Evolutionary conservation across 2,888 invertebrate species (phyloP).

Genomic region (Agapetus fuscipes): DNA sequence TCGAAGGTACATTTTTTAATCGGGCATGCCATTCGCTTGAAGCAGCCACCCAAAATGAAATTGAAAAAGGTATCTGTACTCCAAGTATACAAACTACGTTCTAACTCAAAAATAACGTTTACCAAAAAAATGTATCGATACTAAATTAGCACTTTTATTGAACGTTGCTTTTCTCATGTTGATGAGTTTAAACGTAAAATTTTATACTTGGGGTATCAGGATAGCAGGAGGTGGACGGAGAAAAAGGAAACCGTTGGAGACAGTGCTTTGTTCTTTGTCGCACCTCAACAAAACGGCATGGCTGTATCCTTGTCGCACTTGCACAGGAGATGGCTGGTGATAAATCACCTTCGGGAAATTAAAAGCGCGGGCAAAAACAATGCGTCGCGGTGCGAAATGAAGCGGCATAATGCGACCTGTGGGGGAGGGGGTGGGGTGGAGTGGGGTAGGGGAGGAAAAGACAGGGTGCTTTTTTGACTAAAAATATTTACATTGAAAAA

Average conservation of each 20-base stretch:
- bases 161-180: too few relatives aligned
- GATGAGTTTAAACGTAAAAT: too few relatives aligned
- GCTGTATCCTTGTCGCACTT: background rate
- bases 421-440: conserved; percentile 2
- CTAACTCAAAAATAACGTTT: too few relatives aligned
- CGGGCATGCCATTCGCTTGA: conserved; percentile 18
- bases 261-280: too few relatives aligned
- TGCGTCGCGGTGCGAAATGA: conserved; percentile 22
- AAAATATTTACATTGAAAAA: too few relatives aligned
- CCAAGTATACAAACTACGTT: too few relatives aligned
- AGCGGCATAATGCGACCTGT: conserved; percentile 15
- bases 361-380: conserved; percentile 29
- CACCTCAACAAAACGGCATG: background rate
- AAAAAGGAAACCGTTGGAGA: too few relatives aligned
- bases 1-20: too few relatives aligned
- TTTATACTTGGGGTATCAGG: conserved; percentile 13
- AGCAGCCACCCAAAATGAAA: conserved; percentile 20
- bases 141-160: too few relatives aligned
- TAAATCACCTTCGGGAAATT: conserved; percentile 50
- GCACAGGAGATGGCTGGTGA: conserved; percentile 27
- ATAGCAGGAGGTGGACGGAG: conserved; percentile 9
- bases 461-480: too few relatives aligned
- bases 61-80: conserved; percentile 13
- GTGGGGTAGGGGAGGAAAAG: too few relatives aligned
- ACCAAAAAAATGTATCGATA: too few relatives aligned